Conservation (phyloP, 2,888 invertebrate genomes). For the Cyaniris semiargus region DNA sequence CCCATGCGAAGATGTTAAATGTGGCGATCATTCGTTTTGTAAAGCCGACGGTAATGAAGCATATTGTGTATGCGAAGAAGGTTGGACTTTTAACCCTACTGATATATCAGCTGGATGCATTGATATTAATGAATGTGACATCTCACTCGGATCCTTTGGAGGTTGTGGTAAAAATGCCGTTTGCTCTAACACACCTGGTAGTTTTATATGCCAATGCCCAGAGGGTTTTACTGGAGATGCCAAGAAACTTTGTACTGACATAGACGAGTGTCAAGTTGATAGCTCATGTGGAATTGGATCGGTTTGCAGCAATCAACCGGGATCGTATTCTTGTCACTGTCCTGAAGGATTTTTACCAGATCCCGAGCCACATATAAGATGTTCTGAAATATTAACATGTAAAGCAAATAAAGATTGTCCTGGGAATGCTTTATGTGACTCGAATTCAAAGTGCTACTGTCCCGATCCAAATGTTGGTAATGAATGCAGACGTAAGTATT, state of each 20-base stretch:
- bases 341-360: constrained; percentile 90
- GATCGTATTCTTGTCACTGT: constrained; percentile 89
- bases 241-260: constrained; percentile 88
- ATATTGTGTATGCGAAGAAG: constrained; percentile 95
- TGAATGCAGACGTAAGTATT: constrained; percentile 91
- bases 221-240: constrained; percentile 93
- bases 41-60: constrained; percentile 94
- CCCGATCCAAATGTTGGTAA: constrained; percentile 95
- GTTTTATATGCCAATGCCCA: constrained; percentile 90
- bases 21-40: constrained; percentile 93
- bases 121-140: constrained; percentile 95
- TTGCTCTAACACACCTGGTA: constrained; percentile 90
- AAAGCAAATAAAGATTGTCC: constrained; percentile 89
- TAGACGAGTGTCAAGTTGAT: constrained; percentile 88
- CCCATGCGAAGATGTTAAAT: constrained; percentile 94
- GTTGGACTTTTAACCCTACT: constrained; percentile 94
- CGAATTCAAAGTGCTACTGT: constrained; percentile 88
- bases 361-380: constrained; percentile 90
- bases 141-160: constrained; percentile 87
- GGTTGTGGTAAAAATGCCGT: constrained; percentile 91
- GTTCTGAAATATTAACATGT: constrained; percentile 91
- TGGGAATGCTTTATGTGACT: constrained; percentile 92
- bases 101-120: constrained; percentile 94
- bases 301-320: constrained; percentile 87
- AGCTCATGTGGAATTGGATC: constrained; percentile 90